Evolutionary conservation across 2,888 invertebrate species (phyloP).

Genomic region (Malachius bipustulatus): DNA sequence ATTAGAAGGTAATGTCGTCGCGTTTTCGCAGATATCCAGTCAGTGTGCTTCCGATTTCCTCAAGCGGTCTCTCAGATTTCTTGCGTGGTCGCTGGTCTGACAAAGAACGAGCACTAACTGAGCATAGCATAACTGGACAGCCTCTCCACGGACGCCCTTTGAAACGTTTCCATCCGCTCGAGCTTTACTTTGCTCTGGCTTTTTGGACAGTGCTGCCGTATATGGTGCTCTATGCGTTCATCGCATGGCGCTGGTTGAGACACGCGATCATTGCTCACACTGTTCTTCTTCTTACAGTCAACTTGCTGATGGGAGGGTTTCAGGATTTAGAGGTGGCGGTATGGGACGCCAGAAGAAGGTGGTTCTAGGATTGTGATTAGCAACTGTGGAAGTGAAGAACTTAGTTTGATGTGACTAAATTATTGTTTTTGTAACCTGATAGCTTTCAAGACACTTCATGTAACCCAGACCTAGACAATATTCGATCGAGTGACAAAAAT

Average conservation of each 20-base stretch:
- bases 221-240: constrained; percentile 38
- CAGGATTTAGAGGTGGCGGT: constrained; percentile 43
- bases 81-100: constrained; percentile 52
- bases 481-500: too few relatives aligned
- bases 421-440: too few relatives aligned
- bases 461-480: too few relatives aligned
- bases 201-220: constrained; percentile 54
- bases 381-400: too few relatives aligned
- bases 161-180: constrained; percentile 30
- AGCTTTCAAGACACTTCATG: too few relatives aligned
- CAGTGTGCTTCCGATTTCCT: constrained; percentile 45
- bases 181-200: constrained; percentile 43
- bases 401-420: too few relatives aligned
- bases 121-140: constrained; percentile 46
- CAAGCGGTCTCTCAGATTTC: constrained; percentile 48
- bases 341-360: constrained; percentile 4
- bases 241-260: constrained; percentile 39
- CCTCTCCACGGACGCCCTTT: constrained; percentile 32
- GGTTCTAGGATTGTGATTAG: too few relatives aligned
- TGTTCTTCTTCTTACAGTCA: constrained; percentile 42
- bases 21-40: constrained; percentile 40
- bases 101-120: constrained; percentile 49
- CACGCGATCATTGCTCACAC: constrained; percentile 46
- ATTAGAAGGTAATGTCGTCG: neutral
- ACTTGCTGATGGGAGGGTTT: constrained; percentile 46